Base-by-base conservation (phyloP, 2,113 vertebrate genomes). In the Elanus axillaris region DNA sequence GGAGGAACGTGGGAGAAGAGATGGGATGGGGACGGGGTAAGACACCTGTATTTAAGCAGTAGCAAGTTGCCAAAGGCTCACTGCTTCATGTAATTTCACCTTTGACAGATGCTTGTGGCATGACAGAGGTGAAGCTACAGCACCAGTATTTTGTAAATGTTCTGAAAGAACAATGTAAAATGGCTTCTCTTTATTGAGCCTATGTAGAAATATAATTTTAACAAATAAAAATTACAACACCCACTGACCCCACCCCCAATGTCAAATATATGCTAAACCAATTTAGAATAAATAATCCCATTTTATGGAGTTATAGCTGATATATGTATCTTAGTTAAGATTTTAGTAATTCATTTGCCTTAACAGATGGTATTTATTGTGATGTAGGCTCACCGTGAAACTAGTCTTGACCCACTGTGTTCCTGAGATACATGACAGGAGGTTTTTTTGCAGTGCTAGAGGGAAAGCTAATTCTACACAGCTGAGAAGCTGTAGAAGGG, bases 331-430 rank as follows among this genome's bases (percentile, higher is more conserved):
- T 93, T 55, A 31, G 16, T 34, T 64, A 73, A 86, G 20, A 10
- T 34, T 78, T 90, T 17, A 72, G 58, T 81, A 53, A 66, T 66
- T 87, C 43, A 16, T 7, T 75, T 87, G 31, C 20, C 9, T 89
- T 78, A 77, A 45, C 40, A 86, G 71, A 45, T 76, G 21, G 34
- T 72, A 68, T 78, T 87, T 87, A 32, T 29, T 58, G 31, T 78
- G 53, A 5, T 48, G 29, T 11, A 42, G 48, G 32, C 45, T 85
- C 40, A 23, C 14, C 0, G 0, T 50, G 62, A 47, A 36, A 13
- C 40, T 56, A 3, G 32, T 55, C 36, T 64, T 82, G 45, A 86
- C 76, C 89, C 56, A 17, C 34, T 47, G 42, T 76, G 47, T 60
- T 80, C 32, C 56, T 59, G 56, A 32, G 50, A 43, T 2, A 7